phyloP scores from a whole-genome alignment of 1,140 invertebrate genomes.

The Atta cephalotes region DNA sequence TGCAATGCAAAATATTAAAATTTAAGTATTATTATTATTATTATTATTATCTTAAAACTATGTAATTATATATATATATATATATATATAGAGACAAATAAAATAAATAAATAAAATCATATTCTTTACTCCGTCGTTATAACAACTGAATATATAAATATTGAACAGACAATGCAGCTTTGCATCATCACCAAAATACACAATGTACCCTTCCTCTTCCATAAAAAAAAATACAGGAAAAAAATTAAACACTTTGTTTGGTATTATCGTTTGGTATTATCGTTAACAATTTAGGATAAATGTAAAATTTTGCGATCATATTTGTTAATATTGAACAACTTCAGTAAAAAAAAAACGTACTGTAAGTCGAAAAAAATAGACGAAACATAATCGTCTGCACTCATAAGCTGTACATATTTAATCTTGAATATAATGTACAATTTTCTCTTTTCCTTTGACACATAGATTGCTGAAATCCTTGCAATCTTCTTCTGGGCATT shows the following conservation, averaged over 20 bases:
- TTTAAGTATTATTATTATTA: too few species aligned
- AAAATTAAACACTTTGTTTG: background rate
- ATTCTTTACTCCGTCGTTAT: background rate
- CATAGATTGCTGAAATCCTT: background rate
- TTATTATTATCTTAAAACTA: background rate
- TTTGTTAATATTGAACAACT: constrained; percentile 1
- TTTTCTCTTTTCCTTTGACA: constrained; percentile 5
- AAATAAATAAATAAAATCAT: constrained; percentile 1
- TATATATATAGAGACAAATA: background rate
- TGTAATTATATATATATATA: too few species aligned
- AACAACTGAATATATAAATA: constrained; percentile 23
- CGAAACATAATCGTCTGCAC: background rate
- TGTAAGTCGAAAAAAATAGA: background rate
- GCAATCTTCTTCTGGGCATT: constrained; percentile 28
- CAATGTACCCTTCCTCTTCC: background rate
- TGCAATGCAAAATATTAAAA: too few species aligned
- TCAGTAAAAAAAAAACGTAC: background rate
- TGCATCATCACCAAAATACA: background rate
- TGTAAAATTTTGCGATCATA: background rate
- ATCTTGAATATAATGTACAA: constrained; percentile 14
- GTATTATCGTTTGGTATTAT: background rate
- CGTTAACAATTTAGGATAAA: background rate
- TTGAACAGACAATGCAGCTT: background rate
- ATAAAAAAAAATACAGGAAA: background rate
- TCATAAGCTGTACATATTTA: background rate